Percentiles rank a stretch among this genome's conserved stretches.
Evolutionary conservation across 2,797 vertebrate genomes (phyloP).

Genomic region (Alca torda): DNA sequence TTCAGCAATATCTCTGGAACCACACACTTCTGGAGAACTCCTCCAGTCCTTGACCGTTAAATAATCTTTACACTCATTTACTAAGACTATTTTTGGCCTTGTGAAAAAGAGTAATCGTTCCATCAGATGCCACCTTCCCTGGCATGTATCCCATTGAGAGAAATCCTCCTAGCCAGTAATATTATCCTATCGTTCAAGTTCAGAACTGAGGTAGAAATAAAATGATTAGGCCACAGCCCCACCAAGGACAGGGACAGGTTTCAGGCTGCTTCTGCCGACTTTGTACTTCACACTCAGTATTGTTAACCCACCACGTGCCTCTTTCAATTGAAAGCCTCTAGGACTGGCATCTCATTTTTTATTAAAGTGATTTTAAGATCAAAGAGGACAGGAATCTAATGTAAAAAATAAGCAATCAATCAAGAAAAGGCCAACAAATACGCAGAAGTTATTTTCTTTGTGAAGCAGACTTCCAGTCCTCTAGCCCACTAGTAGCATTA

Average conservation of each 20-base stretch:
- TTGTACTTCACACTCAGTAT: neutral
- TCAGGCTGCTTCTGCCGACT: neutral
- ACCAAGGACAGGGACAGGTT: neutral
- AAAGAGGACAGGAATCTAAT: neutral
- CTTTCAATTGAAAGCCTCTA: neutral
- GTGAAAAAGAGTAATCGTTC: neutral
- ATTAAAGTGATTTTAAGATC: neutral
- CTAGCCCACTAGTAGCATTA: slow-evolving; percentile 50
- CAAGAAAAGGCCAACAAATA: neutral
- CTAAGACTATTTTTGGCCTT: neutral
- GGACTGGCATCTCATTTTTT: neutral
- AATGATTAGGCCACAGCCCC: neutral
- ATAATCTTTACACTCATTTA: neutral
- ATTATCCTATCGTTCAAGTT: neutral
- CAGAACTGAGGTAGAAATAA: neutral
- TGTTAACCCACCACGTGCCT: neutral
- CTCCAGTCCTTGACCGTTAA: neutral
- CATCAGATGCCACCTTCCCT: neutral
- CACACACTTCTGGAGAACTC: neutral
- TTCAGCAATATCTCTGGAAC: neutral
- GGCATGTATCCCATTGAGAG: neutral
- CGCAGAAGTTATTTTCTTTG: neutral
- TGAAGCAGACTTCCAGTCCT: neutral
- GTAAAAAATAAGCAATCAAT: neutral
- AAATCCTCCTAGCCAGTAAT: neutral